Conservation (phyloP, 2,888 invertebrate species). For the Amiota communis region DNA sequence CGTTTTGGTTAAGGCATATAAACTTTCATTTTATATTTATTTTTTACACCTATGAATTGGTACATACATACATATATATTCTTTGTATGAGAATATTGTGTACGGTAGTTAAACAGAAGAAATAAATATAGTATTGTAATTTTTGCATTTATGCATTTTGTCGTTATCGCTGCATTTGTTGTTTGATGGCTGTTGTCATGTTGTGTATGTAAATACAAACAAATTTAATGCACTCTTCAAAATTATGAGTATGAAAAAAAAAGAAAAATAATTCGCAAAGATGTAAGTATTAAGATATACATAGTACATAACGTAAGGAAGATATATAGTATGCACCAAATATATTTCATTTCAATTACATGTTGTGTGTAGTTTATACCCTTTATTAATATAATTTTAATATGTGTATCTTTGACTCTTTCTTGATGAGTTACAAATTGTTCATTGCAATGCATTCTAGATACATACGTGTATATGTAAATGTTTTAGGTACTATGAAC, state of each 20-base stretch:
- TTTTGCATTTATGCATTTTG: constrained; percentile 19
- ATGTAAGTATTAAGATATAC: background rate
- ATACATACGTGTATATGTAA: background rate
- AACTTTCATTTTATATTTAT: no score
- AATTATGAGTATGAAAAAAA: constrained; percentile 16
- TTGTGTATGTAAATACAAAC: constrained; percentile 54
- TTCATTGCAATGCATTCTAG: background rate
- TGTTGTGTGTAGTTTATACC: background rate
- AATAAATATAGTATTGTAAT: background rate
- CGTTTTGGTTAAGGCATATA: no score
- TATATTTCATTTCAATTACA: background rate
- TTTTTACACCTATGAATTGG: no score
- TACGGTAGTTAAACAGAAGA: background rate
- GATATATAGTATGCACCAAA: no score
- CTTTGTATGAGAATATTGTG: background rate
- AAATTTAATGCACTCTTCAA: constrained; percentile 55
- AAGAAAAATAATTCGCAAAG: constrained; percentile 21
- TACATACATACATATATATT: no score
- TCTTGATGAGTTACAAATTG: background rate
- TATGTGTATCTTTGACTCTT: background rate
- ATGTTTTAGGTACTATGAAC: no score
- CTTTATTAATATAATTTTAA: background rate
- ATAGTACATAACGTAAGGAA: background rate
- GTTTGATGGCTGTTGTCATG: constrained; percentile 42
- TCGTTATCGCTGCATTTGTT: constrained; percentile 32